Base-by-base conservation (phyloP, 2,888 invertebrate species). In the Lutraria lutraria region DNA sequence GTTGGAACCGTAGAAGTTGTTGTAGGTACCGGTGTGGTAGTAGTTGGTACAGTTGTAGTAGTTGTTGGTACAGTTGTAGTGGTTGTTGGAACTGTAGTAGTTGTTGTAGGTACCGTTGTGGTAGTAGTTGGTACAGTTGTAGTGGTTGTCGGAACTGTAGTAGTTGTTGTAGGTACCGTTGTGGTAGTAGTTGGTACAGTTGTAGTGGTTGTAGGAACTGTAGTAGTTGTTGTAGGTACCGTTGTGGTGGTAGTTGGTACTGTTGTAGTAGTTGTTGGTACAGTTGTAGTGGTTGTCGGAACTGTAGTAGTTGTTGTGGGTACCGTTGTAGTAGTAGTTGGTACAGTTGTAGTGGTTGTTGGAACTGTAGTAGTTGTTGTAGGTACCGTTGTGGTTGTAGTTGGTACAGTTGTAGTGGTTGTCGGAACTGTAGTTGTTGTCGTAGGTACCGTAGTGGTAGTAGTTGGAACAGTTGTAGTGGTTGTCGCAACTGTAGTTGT, bases 31-130 rank as follows among this genome's bases (percentile, higher is more conserved):
- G 43, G 34, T 19, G 72, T 76, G 13, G 85, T 85, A 54, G 25
- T 85, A 31, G 79, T 52, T 52, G 79, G 63, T 29, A 53, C 43
- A 1, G 85, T 79, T 16, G 72, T 85, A 29, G 79, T 68, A 10
- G 43, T 68, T 31, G 84, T 29, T 15, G 54, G n/a, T 43, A 31
- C 21, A 31, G 54, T 31, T 56, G n/a, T 81, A 34, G 56, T 81
- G 8, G 87, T 25, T 52, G 83, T n/a, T 31, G 54, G 12, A 83
- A 72, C 68, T 52, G 29, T 19, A 10, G 43, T 43, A 16, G 53
- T 25, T n/a, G 81, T 15, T 3, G 81, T 29, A 6, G 81, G 21
- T 0, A n/a, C 21, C 1, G 81, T 43, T 0, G 16, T 16, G 12
- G 16, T 56, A 8, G 56, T 56, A 8, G 56, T 16, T 52, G 80